Percentiles rank a stretch among this genome's conserved stretches.
Conservation (phyloP, 2,888 invertebrate genomes). For the Pristionchus fissidentatus region DNA sequence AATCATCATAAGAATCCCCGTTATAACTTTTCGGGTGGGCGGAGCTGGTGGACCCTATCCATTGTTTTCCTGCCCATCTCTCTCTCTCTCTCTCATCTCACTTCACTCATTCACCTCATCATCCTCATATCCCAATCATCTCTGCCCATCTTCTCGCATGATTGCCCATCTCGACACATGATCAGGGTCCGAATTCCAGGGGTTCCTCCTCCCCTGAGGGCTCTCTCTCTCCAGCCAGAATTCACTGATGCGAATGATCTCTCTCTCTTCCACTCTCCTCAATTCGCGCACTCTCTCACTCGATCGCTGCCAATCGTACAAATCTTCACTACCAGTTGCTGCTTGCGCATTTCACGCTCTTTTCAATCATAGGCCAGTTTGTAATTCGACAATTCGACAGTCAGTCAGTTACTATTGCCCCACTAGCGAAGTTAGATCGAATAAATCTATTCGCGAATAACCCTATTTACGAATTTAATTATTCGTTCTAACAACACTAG, state of each 20-base stretch:
- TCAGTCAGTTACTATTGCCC: not conserved
- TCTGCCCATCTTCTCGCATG: constrained; percentile 17
- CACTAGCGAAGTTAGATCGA: not conserved
- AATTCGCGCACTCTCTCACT: not conserved
- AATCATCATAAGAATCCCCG: too few species aligned
- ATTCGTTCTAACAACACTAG: too few species aligned
- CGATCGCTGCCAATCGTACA: constrained; percentile 33
- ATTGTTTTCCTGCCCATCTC: not conserved
- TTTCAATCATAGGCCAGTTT: not conserved
- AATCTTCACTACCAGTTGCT: constrained; percentile 23
- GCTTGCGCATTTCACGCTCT: not conserved
- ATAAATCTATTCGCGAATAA: too few species aligned
- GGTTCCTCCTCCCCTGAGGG: not conserved
- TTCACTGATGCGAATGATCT: too few species aligned
- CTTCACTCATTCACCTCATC: not conserved
- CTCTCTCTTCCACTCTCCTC: not conserved
- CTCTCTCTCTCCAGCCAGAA: too few species aligned
- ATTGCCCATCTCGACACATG: not conserved
- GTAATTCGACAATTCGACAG: not conserved
- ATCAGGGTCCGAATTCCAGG: too few species aligned
- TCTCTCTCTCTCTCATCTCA: not conserved
- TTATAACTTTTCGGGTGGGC: too few species aligned
- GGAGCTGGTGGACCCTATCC: too few species aligned
- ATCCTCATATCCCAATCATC: constrained; percentile 2
- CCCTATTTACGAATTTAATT: too few species aligned